Evolutionary conservation across 1,140 invertebrate genomes (phyloP), one percentile per base, ranked within the genome.

Genomic region (Plutomurus gul): DNA sequence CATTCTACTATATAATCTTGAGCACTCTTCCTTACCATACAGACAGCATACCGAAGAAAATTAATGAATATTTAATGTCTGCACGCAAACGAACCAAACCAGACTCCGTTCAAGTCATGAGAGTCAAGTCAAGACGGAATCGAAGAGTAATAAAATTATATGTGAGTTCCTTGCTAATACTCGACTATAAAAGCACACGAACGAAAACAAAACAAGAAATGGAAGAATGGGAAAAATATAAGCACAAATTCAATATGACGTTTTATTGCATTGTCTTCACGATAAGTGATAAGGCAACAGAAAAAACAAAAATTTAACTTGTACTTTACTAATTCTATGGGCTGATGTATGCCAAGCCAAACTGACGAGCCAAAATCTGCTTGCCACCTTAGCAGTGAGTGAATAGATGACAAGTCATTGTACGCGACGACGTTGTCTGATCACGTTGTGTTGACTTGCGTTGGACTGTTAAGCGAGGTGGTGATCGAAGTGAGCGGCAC

Each of bases 261-360:
- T 65, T 65, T 65, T 65, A 65, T 16, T 36, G 27, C 56, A 65
- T 65, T 65, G 56, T 65, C 27, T 65, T 65, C 56, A 65, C 56
- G 56, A 65, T 65, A 65, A 65, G 56, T 65, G 56, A 65, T 65
- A 65, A 65, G 16, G 36, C 56, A 65, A 65, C 56, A 65, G 56
- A 65, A 13, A n/a, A 65, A 65, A 30, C 56, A 27, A 30, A 65
- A 65, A 65, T n/a, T n/a, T n/a, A n/a, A n/a, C n/a, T n/a, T n/a
- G n/a, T n/a, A n/a, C n/a, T n/a, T n/a, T n/a, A n/a, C n/a, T n/a
- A n/a, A n/a, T n/a, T n/a, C n/a, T n/a, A n/a, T n/a, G n/a, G n/a
- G n/a, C n/a, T n/a, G n/a, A n/a, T n/a, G n/a, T n/a, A n/a, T n/a
- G n/a, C n/a, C n/a, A n/a, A n/a, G n/a, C n/a, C n/a, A n/a, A n/a